Conservation (phyloP, 2,113 vertebrate genomes). For the Dipodomys spectabilis region DNA sequence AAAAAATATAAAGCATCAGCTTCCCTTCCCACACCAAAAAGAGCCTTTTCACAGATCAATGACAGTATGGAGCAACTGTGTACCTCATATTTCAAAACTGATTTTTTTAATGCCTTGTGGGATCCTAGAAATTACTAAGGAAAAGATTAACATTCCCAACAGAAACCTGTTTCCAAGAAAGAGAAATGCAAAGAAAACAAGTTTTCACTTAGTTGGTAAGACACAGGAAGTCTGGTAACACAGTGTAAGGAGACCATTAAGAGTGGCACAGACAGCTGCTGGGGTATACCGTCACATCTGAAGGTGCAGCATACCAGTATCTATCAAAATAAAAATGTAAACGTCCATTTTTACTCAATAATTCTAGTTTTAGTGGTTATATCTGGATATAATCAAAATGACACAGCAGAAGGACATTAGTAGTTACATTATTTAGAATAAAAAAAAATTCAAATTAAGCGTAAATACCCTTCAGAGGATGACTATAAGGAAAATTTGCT, state of each 20-base stretch:
- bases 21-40: background rate
- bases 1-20: conserved; percentile 17
- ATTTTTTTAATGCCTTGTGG: background rate
- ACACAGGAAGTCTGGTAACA: background rate
- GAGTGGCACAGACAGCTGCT: background rate
- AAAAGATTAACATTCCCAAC: background rate
- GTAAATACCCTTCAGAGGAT: conserved; percentile 11
- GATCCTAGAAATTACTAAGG: conserved; percentile 2
- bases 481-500: background rate
- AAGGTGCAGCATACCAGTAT: background rate
- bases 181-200: background rate
- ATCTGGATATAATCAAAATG: background rate
- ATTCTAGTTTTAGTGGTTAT: conserved; percentile 19
- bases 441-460: conserved; percentile 12
- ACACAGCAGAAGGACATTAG: background rate
- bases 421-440: background rate
- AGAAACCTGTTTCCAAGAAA: background rate
- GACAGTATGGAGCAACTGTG: background rate
- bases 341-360: background rate
- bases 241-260: background rate
- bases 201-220: conserved; percentile 4
- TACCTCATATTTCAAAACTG: background rate
- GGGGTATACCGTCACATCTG: background rate
- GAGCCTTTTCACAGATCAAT: background rate
- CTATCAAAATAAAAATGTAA: conserved; percentile 24